Evolutionary conservation across 2,888 invertebrate species (phyloP).

Genomic region (Heliconius sara): DNA sequence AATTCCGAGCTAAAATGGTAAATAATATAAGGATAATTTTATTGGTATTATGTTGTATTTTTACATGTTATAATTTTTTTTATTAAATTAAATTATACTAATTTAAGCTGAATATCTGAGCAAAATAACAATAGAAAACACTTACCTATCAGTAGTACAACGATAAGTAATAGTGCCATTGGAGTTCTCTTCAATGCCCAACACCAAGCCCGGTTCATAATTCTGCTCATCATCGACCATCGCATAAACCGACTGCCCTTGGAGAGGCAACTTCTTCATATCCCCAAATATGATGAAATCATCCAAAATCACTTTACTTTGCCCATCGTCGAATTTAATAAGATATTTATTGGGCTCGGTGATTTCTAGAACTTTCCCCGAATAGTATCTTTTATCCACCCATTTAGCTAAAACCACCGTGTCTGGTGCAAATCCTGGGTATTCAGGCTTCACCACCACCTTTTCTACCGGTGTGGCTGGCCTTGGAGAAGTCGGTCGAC

Average conservation of each 20-base stretch:
- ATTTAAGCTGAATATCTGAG: not conserved
- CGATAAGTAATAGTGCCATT: conserved; percentile 76
- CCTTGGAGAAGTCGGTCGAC: conserved; percentile 72
- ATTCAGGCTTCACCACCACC: conserved; percentile 64
- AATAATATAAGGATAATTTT: too few relatives aligned
- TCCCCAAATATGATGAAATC: conserved; percentile 86
- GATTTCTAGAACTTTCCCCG: conserved; percentile 84
- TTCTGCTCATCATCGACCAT: conserved; percentile 81
- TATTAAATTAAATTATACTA: too few relatives aligned
- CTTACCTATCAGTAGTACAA: conserved; percentile 80
- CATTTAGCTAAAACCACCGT: conserved; percentile 86
- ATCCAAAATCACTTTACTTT: conserved; percentile 82
- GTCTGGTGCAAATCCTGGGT: conserved; percentile 70
- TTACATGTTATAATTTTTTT: too few relatives aligned
- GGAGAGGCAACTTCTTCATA: conserved; percentile 76
- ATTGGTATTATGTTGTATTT: too few relatives aligned
- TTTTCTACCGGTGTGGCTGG: conserved; percentile 78
- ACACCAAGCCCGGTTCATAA: conserved; percentile 81
- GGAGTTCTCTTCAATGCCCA: conserved; percentile 74
- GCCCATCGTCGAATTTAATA: conserved; percentile 86
- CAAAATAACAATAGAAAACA: not conserved
- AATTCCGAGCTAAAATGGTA: too few relatives aligned
- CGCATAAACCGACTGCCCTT: conserved; percentile 83
- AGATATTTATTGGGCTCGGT: conserved; percentile 84
- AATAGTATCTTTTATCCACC: conserved; percentile 87